Percentiles rank a stretch among this genome's conserved stretches.
Evolutionary conservation across 2,888 invertebrate genomes (phyloP).

Genomic region (Nomada goodeniana): DNA sequence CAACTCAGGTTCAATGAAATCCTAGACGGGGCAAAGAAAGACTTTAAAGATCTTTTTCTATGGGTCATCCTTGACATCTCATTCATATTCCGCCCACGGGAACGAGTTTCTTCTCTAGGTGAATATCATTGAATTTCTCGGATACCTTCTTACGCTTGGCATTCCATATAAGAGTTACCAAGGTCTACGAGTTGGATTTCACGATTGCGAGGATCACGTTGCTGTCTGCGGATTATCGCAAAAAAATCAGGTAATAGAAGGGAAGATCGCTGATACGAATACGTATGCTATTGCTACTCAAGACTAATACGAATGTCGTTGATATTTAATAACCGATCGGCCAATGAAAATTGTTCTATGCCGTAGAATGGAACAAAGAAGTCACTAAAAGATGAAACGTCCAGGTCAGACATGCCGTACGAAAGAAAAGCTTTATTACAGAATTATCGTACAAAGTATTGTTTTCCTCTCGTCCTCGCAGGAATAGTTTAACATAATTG

Average conservation of each 20-base stretch:
- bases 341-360: conserved; percentile 18
- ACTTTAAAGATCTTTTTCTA: conserved; percentile 46
- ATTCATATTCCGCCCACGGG: conserved; percentile 68
- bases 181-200: conserved; percentile 67
- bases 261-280: conserved; percentile 28
- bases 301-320: conserved; percentile 15
- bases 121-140: conserved; percentile 64
- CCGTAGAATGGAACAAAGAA: not conserved
- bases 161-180: conserved; percentile 59
- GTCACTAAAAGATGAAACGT: not conserved
- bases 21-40: conserved; percentile 47
- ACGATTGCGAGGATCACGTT: conserved; percentile 56
- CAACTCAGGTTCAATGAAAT: conserved; percentile 47
- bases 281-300: conserved; percentile 11
- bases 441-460: not conserved
- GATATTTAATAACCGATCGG: conserved; percentile 11
- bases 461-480: not conserved
- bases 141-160: conserved; percentile 57
- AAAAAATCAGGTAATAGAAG: conserved; percentile 48
- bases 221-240: conserved; percentile 45
- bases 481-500: no score
- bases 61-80: conserved; percentile 61
- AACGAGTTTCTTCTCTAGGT: conserved; percentile 67
- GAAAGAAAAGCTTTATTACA: not conserved
- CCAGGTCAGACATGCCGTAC: not conserved